phyloP scores from a whole-genome alignment of 1,140 invertebrate species.

The Drosophila seguyi region DNA sequence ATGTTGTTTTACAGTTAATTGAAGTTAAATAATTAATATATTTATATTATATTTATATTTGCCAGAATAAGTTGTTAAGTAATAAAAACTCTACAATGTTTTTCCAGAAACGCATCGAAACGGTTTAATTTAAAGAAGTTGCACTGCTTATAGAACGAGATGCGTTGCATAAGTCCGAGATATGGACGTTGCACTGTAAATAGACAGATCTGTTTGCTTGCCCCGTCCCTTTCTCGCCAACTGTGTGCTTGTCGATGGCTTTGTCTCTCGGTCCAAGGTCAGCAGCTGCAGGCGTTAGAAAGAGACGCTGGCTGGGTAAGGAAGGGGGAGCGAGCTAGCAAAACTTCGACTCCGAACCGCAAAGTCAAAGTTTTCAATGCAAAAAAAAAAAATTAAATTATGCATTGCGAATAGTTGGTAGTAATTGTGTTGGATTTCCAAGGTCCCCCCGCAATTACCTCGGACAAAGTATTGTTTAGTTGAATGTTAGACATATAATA shows the following conservation, averaged over 20 bases:
- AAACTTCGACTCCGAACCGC: conserved; percentile 38
- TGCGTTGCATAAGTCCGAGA: background rate
- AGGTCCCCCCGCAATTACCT: conserved; percentile 37
- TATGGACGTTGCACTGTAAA: conserved; percentile 24
- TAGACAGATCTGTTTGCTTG: conserved; percentile 15
- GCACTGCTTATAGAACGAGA: background rate
- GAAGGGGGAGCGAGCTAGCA: background rate
- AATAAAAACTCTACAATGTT: background rate
- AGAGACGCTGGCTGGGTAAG: conserved; percentile 21
- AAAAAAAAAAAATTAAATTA: conserved; percentile 39
- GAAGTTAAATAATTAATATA: too few species aligned
- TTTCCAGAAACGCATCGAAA: background rate
- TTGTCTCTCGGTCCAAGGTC: conserved; percentile 35
- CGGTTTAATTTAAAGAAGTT: background rate
- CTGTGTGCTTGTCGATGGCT: conserved; percentile 11
- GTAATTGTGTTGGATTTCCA: conserved; percentile 41
- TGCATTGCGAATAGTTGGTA: conserved; percentile 41
- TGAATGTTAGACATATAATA: conserved; percentile 17
- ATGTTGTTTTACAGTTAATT: too few species aligned
- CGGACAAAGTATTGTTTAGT: conserved; percentile 20
- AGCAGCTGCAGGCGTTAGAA: conserved; percentile 49
- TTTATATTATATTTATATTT: too few species aligned
- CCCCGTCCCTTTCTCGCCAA: conserved; percentile 1
- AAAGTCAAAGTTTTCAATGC: conserved; percentile 69
- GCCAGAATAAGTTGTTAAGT: too few species aligned